Evolutionary conservation across 2,797 vertebrate species (phyloP), one percentile per base, ranked within the genome.

Genomic region (Argentina silus): DNA sequence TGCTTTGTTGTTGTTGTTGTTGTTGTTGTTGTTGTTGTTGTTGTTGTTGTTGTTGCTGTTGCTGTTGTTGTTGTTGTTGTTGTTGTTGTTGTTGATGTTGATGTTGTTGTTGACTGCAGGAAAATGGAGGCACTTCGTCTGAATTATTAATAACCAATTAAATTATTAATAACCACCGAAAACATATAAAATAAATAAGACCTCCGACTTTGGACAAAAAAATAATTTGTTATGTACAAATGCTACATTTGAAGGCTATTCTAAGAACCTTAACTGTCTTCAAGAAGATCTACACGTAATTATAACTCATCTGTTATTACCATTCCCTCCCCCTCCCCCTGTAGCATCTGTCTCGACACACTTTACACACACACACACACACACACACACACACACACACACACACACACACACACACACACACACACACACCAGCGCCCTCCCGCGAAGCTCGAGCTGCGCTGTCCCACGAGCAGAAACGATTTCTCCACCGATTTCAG

Each of bases 401-500:
- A 42, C 67, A 42, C 10, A 42, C 67, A 10, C 15, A 14, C 27
- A 10, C 50, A n/a, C 23, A n/a, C 65, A 17, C 50, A 9, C 51
- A 7, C 76, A 14, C 69, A 60, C 69, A 66, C 64, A 50, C 67
- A 47, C 76, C 3, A 27, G 23, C 21, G 70, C 81, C 66, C 62
- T 55, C 69, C 71, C 69, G 86, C 80, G 72, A 62, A 55, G 64
- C 78, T 61, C 60, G 15, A 74, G 75, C 65, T 69, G 70, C 59
- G 78, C 63, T 81, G 89, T 91, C 90, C 89, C 88, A 56, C 81
- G 75, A 81, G 80, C 80, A 80, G 67, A 80, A 1, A 36, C 85
- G 84, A 80, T 82, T 74, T 86, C 82, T 81, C 71, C 79, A 84
- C 82, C 79, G 74, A 72, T 77, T 78, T 81, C 79, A 74, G 70